phyloP scores from a whole-genome alignment of 2,797 vertebrate genomes.

The Spondyliosoma cantharus region DNA sequence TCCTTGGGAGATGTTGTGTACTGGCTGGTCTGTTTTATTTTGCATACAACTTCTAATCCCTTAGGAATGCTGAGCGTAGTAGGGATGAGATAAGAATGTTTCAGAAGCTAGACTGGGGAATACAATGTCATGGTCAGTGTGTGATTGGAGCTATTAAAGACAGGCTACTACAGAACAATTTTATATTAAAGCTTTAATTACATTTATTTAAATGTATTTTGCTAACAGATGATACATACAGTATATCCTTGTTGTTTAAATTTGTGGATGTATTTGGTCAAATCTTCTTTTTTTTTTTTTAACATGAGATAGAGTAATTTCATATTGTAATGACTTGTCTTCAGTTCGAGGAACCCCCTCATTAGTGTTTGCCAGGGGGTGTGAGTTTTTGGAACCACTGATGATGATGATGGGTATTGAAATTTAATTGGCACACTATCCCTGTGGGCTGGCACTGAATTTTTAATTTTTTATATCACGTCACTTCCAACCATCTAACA shows the following conservation, averaged over 20 bases:
- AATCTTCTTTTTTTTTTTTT: neutral
- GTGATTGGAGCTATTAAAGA: neutral
- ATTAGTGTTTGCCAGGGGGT: neutral
- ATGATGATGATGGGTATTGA: neutral
- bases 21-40: constrained; percentile 56
- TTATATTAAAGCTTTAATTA: neutral
- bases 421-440: constrained; percentile 17
- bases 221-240: neutral
- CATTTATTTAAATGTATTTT: neutral
- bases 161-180: too few relatives aligned
- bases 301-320: neutral
- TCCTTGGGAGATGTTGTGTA: constrained; percentile 48
- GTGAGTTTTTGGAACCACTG: neutral
- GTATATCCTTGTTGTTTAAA: neutral
- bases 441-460: neutral
- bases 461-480: neutral
- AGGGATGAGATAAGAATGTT: constrained; percentile 25
- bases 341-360: neutral
- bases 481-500: neutral
- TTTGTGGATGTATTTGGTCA: neutral
- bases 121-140: constrained; percentile 25
- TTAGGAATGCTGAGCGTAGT: constrained; percentile 28
- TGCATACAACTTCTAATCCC: constrained; percentile 46
- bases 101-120: constrained; percentile 34
- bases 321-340: neutral